Evolutionary conservation across 2,888 invertebrate genomes (phyloP), one percentile per base, ranked within the genome.

Genomic region (Oxyscelio sp.): DNA sequence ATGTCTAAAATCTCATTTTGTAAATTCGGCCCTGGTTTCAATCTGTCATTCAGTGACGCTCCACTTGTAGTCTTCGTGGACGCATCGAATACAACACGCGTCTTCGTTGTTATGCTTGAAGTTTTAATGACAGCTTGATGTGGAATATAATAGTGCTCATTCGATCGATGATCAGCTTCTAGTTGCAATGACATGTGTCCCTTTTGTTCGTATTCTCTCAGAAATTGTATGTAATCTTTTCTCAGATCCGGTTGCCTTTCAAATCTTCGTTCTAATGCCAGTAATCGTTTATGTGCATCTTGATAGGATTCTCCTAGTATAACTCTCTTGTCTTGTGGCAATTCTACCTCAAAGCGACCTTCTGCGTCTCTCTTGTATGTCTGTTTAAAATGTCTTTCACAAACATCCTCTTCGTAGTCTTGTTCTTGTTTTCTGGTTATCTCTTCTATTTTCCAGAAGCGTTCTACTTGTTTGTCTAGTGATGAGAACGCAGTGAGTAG

Each of bases 111-210:
- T 2, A 48, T 27, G 34, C 82, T 84, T 1, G 48, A 27, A 0
- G 50, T 2, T 27, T 40, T 83, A 0, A 82, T n/a, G 1, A 59
- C 19, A 1, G 87, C 48, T 17, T 90, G 91, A 81, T 92, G 90
- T 15, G 90, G 90, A n/a, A 85, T 74, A 4, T 19, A 5, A 8
- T 85, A 17, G 9, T 22, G 11, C 2, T 11, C 15, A 4, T 82
- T 2, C 22, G n/a, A 5, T 5, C 22, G 13, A 6, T 50, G 9
- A 6, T 27, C 4, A 27, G 27, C 6, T 27, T 27, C 27, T 6
- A 4, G 6, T 6, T 27, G 27, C 27, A 27, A 27, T 6, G 73
- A 38, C 79, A 85, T 85, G 58, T 83, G 83, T 27, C 70, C 66
- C 5, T 45, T 21, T 4, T 50, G 9, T 27, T 56, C 17, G 48